Base-by-base conservation (phyloP, 1,140 invertebrate genomes). In the Rhizoglyphus robini region DNA sequence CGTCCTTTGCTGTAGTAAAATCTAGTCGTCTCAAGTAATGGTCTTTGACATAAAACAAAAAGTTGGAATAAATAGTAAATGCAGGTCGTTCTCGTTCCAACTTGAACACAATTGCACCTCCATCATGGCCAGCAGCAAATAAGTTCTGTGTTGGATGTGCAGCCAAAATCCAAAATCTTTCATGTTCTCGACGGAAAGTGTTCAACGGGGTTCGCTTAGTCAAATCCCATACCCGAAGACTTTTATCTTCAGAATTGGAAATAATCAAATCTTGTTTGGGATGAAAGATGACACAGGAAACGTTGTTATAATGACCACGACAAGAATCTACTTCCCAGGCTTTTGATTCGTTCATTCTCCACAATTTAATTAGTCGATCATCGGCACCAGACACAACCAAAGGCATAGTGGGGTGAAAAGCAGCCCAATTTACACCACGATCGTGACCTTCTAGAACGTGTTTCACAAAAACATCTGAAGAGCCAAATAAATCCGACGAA, bases 281-380 rank as follows among this genome's bases (percentile, higher is more conserved):
- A 79, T 99, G 96, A 76, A 99, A 99, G 5, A 98, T 75, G 1
- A 93, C 92, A 74, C 94, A 97, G 0, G 94, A 98, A 0, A 99
- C 95, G 76, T 99, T 99, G 78, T 98, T 96, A 78, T 98, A 99
- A 77, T 99, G 96, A 0, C 96, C 96, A 51, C 96, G 83, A 71
- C 94, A 99, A 0, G 94, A 95, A 74, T 99, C 96, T 25, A 99
- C 91, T 78, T 99, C 96, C 96, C 96, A 99, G 0, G 95, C 96
- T 80, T 94, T 96, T 32, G 87, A 84, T 77, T 98, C 96, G 76
- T 97, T 99, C 90, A 98, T 97, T 68, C 96, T 81, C 96, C 96
- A 99, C 65, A 99, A 79, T 76, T 99, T 99, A 11, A 99, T 86
- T 73, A 95, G 88, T 27, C 95, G 79, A 78, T 99, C 96, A 78